Percentiles rank a stretch among this genome's conserved stretches.
These are phyloP conservation scores for Eupleurogrammus muticus DNA, from an alignment of 2,797 vertebrate genomes.

Conservation along the genomic window DNA sequence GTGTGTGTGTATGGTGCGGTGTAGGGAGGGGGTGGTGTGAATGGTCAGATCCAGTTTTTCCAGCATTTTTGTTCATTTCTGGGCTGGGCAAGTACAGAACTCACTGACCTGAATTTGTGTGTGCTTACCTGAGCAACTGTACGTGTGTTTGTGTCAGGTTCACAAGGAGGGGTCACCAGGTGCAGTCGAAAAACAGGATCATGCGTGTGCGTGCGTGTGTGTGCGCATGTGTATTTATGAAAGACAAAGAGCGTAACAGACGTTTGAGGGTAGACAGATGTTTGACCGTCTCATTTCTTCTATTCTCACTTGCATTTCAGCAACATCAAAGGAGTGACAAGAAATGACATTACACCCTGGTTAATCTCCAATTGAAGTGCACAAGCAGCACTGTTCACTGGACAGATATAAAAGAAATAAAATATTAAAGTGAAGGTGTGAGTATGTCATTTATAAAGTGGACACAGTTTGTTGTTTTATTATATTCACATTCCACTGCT, in stretches of 20 bases:
- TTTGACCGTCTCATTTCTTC: constrained; percentile 24
- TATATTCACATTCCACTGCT: not conserved
- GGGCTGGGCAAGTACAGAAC: constrained; percentile 31
- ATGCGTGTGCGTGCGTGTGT: constrained; percentile 14
- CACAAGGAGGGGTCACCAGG: constrained; percentile 53
- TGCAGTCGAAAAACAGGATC: constrained; percentile 35
- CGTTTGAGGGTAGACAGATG: constrained; percentile 35
- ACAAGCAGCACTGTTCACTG: not conserved
- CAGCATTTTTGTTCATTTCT: constrained; percentile 44
- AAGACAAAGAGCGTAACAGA: constrained; percentile 47
- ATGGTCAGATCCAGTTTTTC: constrained; percentile 72
- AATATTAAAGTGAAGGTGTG: not conserved
- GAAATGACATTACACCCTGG: not conserved
- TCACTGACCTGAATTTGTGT: constrained; percentile 42
- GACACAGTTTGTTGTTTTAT: not conserved
- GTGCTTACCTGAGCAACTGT: constrained; percentile 35
- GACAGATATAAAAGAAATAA: not conserved
- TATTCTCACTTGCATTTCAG: constrained; percentile 2
- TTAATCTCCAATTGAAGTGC: not conserved
- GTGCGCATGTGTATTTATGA: constrained; percentile 26
- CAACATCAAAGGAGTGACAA: not conserved
- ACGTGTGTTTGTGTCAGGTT: constrained; percentile 43
- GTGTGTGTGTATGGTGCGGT: constrained; percentile 29
- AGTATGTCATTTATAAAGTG: not conserved
- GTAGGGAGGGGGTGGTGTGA: not conserved